Evolutionary conservation across 92 coral and sea anemone genomes (phyloP).

Genomic region (Epizoanthus rinbou): DNA sequence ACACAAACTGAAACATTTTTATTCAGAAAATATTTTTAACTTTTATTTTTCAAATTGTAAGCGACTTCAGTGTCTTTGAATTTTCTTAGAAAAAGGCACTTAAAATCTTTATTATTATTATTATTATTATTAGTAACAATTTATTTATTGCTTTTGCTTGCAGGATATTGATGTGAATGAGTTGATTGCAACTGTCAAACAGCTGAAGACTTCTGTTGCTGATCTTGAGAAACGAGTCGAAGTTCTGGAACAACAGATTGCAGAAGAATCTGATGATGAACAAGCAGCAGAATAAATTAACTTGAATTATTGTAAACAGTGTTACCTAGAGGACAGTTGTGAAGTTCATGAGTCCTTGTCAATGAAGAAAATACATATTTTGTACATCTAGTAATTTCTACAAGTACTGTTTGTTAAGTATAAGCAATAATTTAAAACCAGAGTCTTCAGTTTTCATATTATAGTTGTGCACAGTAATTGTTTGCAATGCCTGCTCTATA

Average conservation of each 20-base stretch:
- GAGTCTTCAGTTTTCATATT: too few species aligned
- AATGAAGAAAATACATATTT: slow-evolving; percentile 11
- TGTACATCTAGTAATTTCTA: not conserved
- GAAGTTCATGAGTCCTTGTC: not conserved
- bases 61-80: too few species aligned
- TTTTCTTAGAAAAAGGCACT: too few species aligned
- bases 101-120: too few species aligned
- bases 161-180: slow-evolving; percentile 55
- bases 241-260: slow-evolving; percentile 44
- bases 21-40: too few species aligned
- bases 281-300: slow-evolving; percentile 28
- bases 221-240: slow-evolving; percentile 60
- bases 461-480: too few species aligned
- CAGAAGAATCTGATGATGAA: slow-evolving; percentile 21
- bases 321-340: not conserved
- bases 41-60: too few species aligned
- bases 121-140: too few species aligned
- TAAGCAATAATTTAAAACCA: too few species aligned
- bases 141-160: not conserved
- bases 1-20: too few species aligned
- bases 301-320: not conserved
- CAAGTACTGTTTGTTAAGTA: not conserved
- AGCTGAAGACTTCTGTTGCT: slow-evolving; percentile 59
- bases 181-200: slow-evolving; percentile 57
- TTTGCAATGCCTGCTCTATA: too few species aligned